Percentiles rank a stretch among this genome's conserved stretches.
Evolutionary conservation across 2,888 invertebrate genomes (phyloP).

Genomic region (Lagria hirta): DNA sequence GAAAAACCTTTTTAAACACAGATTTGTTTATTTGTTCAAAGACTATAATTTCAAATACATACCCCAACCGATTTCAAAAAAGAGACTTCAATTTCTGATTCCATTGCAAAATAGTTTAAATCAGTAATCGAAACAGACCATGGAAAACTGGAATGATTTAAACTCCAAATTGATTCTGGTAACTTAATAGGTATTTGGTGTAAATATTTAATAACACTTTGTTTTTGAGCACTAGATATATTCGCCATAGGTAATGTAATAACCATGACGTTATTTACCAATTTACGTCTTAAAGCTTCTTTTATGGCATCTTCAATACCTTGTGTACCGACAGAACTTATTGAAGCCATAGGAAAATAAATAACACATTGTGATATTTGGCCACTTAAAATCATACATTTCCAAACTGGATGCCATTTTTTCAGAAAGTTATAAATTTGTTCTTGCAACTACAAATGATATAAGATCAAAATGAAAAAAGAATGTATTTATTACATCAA

Average conservation of each 20-base stretch:
- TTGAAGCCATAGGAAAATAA: conserved; percentile 61
- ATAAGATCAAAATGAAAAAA: no score
- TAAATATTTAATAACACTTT: conserved; percentile 52
- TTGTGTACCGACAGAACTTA: conserved; percentile 60
- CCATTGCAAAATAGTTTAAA: conserved; percentile 64
- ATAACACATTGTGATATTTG: conserved; percentile 62
- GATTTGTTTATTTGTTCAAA: no score
- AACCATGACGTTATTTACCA: conserved; percentile 57
- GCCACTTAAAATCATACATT: conserved; percentile 57
- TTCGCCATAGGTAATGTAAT: conserved; percentile 60
- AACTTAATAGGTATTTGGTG: conserved; percentile 55
- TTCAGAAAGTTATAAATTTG: conserved; percentile 50
- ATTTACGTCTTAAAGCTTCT: conserved; percentile 50
- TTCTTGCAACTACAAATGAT: conserved; percentile 49
- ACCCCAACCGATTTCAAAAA: conserved; percentile 61
- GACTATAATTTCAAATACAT: no score
- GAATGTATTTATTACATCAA: no score
- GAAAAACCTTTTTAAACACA: no score
- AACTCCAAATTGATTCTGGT: conserved; percentile 56
- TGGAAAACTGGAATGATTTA: conserved; percentile 66
- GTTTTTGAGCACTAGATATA: conserved; percentile 59
- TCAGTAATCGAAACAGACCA: conserved; percentile 70
- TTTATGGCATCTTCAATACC: conserved; percentile 59
- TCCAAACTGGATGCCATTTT: conserved; percentile 58
- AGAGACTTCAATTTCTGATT: conserved; percentile 52